These are phyloP conservation scores for Brachyalestes nurse DNA, from an alignment of 2,797 vertebrate species.

Conservation along the genomic window DNA sequence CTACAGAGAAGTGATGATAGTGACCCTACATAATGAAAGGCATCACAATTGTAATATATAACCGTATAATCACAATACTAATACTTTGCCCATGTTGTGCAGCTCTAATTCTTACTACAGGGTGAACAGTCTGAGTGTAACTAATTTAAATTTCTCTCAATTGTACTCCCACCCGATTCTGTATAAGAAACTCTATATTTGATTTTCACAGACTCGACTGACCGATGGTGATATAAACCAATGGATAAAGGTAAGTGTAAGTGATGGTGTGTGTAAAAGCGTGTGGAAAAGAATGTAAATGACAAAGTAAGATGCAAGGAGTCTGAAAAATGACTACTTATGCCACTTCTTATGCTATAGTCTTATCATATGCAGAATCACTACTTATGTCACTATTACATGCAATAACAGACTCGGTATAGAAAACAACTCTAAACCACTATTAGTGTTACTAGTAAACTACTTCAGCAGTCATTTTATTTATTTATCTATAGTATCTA, in stretches of 20 bases:
- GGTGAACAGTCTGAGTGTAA: not conserved
- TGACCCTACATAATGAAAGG: too few relatives aligned
- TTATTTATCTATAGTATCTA: too few relatives aligned
- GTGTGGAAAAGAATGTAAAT: not conserved
- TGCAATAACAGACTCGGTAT: too few relatives aligned
- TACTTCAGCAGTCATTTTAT: too few relatives aligned
- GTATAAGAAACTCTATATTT: not conserved
- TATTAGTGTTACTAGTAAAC: too few relatives aligned
- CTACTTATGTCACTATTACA: too few relatives aligned
- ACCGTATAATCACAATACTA: too few relatives aligned
- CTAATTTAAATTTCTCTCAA: not conserved
- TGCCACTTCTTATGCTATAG: too few relatives aligned
- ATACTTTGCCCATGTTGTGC: too few relatives aligned
- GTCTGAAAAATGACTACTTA: not conserved
- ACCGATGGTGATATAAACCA: conserved; percentile 71
- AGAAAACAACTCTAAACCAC: too few relatives aligned
- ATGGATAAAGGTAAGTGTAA: conserved; percentile 79
- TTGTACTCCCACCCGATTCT: not conserved
- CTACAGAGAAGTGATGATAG: too few relatives aligned
- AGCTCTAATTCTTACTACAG: not conserved
- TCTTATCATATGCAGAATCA: too few relatives aligned
- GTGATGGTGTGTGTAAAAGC: not conserved
- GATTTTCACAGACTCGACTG: conserved; percentile 64
- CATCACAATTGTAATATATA: not conserved
- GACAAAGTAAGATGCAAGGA: not conserved